phyloP scores from a whole-genome alignment of 2,113 vertebrate genomes.

The Hucho hucho region DNA sequence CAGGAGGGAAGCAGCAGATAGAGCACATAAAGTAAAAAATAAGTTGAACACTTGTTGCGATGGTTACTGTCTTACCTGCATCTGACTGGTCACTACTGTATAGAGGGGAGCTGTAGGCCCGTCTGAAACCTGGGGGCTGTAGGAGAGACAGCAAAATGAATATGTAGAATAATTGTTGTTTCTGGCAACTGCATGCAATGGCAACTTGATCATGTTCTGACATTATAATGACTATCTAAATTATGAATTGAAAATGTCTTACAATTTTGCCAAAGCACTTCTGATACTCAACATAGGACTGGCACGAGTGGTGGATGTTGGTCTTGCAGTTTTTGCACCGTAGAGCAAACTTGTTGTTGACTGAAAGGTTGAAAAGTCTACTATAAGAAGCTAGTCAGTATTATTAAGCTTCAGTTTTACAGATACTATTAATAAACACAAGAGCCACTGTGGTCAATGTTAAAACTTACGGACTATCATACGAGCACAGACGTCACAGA shows the following conservation, averaged over 20 bases:
- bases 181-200: no score
- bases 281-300: slow-evolving; percentile 94
- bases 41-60: neutral
- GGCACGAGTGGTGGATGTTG: slow-evolving; percentile 96
- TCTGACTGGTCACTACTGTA: slow-evolving; percentile 76
- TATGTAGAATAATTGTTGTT: neutral
- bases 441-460: neutral
- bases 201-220: neutral
- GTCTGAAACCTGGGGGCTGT: slow-evolving; percentile 89
- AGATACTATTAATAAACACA: neutral
- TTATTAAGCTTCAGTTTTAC: neutral
- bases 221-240: neutral
- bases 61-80: slow-evolving; percentile 50
- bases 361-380: slow-evolving; percentile 59
- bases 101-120: slow-evolving; percentile 94
- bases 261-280: slow-evolving; percentile 97
- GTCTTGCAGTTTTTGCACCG: slow-evolving; percentile 98
- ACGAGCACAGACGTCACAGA: slow-evolving; percentile 95
- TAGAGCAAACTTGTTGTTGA: slow-evolving; percentile 97
- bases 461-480: slow-evolving; percentile 94
- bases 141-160: slow-evolving; percentile 3
- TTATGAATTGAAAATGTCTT: slow-evolving; percentile 57
- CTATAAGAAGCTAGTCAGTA: neutral
- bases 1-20: neutral
- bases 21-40: neutral